Conservation (phyloP, 2,113 vertebrate species). For the Drymodes brunneopygia region DNA sequence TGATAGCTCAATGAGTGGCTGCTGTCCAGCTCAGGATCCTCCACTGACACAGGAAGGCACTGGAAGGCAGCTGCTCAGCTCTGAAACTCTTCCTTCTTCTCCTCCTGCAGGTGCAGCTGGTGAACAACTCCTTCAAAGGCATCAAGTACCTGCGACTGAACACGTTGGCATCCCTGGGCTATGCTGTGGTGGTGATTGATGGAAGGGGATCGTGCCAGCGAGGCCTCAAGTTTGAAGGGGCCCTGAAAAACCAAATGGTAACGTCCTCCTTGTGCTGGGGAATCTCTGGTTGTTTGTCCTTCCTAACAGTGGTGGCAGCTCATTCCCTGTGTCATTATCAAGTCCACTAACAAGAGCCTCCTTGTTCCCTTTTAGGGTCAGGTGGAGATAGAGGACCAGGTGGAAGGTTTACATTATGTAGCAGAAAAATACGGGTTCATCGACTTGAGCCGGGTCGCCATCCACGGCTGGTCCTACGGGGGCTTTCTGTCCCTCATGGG, state of each 20-base stretch:
- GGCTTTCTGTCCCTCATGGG: constrained; percentile 98
- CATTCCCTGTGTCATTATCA: background rate
- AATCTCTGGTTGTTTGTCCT: background rate
- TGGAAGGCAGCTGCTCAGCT: background rate
- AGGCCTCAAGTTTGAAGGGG: constrained; percentile 93
- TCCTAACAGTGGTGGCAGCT: background rate
- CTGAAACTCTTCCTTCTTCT: background rate
- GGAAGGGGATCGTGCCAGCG: constrained; percentile 93
- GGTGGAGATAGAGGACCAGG: constrained; percentile 97
- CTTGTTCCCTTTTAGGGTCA: constrained; percentile 77
- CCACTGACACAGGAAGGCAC: background rate
- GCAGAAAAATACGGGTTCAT: constrained; percentile 94
- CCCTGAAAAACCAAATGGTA: constrained; percentile 97
- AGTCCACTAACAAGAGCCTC: background rate
- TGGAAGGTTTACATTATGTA: constrained; percentile 93
- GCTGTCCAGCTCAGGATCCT: background rate
- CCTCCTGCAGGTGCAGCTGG: constrained; percentile 86
- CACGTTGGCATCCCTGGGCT: constrained; percentile 91
- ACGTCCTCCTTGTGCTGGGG: background rate
- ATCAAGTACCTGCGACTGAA: constrained; percentile 95
- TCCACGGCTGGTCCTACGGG: constrained; percentile 96
- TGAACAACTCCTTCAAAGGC: constrained; percentile 97
- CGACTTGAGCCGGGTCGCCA: constrained; percentile 91
- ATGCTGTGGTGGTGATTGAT: constrained; percentile 93
- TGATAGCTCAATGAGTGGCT: background rate